These are phyloP conservation scores for Gymnocephalus cernua DNA, from an alignment of 2,113 vertebrate species.

Conservation along the genomic window DNA sequence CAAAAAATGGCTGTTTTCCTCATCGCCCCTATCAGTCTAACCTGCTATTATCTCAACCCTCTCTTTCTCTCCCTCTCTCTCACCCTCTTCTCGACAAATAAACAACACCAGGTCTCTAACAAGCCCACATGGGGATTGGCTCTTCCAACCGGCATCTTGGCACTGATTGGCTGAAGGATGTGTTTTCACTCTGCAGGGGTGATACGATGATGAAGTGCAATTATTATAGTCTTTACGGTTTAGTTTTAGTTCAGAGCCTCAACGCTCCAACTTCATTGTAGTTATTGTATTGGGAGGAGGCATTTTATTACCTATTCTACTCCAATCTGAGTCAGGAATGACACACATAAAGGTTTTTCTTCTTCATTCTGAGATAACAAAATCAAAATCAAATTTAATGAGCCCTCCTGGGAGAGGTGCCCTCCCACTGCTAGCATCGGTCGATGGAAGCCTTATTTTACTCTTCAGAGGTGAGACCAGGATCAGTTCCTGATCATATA, in stretches of 20 bases:
- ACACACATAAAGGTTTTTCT: constrained; percentile 27
- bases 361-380: constrained; percentile 44
- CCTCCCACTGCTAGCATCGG: constrained; percentile 44
- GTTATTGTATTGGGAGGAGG: neutral
- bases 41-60: constrained; percentile 33
- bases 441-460: constrained; percentile 34
- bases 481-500: constrained; percentile 36
- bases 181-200: constrained; percentile 23
- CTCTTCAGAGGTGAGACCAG: constrained; percentile 44
- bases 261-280: neutral
- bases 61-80: constrained; percentile 1
- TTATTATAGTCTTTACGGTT: constrained; percentile 16
- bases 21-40: constrained; percentile 20
- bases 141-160: constrained; percentile 54
- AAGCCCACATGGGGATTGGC: constrained; percentile 67
- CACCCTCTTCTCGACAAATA: constrained; percentile 48
- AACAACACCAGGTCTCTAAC: constrained; percentile 69
- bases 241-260: neutral
- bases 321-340: constrained; percentile 27
- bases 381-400: constrained; percentile 72
- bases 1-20: constrained; percentile 14
- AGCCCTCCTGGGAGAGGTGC: constrained; percentile 58
- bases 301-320: neutral
- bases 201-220: constrained; percentile 16
- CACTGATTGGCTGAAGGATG: constrained; percentile 53